Conservation (phyloP, 2,797 vertebrate species). For the Brachyalestes nurse region DNA sequence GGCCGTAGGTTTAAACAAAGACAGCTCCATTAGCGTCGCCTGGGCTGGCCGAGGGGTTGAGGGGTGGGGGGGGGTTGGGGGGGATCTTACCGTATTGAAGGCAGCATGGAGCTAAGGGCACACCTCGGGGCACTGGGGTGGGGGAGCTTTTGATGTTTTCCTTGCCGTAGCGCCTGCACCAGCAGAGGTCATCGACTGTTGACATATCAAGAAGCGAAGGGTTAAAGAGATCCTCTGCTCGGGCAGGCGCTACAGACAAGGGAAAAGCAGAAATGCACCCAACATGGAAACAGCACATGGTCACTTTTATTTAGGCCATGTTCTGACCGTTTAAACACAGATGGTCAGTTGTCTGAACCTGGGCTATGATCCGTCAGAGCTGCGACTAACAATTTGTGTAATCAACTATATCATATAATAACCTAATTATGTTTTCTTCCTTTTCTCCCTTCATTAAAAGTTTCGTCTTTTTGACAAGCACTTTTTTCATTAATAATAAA, state of each 20-base stretch:
- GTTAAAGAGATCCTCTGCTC: constrained; percentile 69
- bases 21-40: constrained; percentile 52
- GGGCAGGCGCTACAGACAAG: constrained; percentile 66
- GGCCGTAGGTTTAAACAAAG: constrained; percentile 67
- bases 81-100: constrained; percentile 65
- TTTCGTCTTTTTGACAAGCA: no score
- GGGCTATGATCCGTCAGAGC: neutral
- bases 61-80: constrained; percentile 33
- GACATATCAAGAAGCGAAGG: constrained; percentile 70
- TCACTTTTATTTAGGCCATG: neutral
- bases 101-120: constrained; percentile 67
- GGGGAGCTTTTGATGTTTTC: constrained; percentile 65
- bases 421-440: no score
- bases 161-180: constrained; percentile 70
- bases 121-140: constrained; percentile 63
- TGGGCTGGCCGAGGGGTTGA: constrained; percentile 27
- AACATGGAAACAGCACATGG: constrained; percentile 58
- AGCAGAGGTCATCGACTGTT: constrained; percentile 71
- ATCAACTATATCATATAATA: no score
- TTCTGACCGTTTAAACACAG: neutral
- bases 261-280: constrained; percentile 49
- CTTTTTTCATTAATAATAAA: no score
- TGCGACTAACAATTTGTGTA: neutral
- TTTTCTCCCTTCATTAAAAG: no score
- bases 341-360: neutral